These are phyloP conservation scores for Rotaria macrura DNA, from an alignment of 2,888 invertebrate species.

Conservation along the genomic window DNA sequence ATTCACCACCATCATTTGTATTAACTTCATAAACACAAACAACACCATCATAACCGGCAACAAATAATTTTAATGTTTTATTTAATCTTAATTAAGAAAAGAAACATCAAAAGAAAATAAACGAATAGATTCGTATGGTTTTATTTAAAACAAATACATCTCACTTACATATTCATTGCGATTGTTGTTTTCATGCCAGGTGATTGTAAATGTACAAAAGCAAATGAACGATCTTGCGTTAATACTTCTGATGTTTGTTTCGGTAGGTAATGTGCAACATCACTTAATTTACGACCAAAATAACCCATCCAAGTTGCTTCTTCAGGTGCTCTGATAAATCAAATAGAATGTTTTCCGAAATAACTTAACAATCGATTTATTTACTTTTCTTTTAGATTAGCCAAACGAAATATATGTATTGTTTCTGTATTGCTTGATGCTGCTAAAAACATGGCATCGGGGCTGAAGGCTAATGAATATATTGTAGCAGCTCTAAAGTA, in stretches of 20 bases:
- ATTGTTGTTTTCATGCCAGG: slow-evolving; percentile 6
- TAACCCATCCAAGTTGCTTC: slow-evolving; percentile 72
- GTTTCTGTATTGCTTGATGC: slow-evolving; percentile 94
- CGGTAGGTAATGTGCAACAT: slow-evolving; percentile 73
- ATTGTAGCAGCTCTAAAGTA: slow-evolving; percentile 74
- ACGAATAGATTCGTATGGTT: too few species aligned
- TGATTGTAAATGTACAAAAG: slow-evolving; percentile 70
- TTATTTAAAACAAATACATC: too few species aligned
- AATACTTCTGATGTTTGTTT: slow-evolving; percentile 80
- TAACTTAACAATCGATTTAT: not conserved
- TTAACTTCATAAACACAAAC: slow-evolving; percentile 85
- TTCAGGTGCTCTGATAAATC: slow-evolving; percentile 42
- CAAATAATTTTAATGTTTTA: slow-evolving; percentile 68
- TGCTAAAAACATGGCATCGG: slow-evolving; percentile 75
- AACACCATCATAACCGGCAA: slow-evolving; percentile 80
- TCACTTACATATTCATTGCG: not conserved
- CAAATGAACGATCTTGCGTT: slow-evolving; percentile 86
- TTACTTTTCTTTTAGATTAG: slow-evolving; percentile 48
- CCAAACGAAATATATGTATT: slow-evolving; percentile 85
- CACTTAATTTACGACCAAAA: slow-evolving; percentile 69
- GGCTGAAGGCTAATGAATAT: slow-evolving; percentile 82
- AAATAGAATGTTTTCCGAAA: too few species aligned
- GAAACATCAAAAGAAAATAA: too few species aligned
- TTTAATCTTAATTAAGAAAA: slow-evolving; percentile 57
- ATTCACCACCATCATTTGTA: slow-evolving; percentile 74